Conservation (phyloP, 2,888 invertebrate genomes). For the Chamaedrilus cognettii region DNA sequence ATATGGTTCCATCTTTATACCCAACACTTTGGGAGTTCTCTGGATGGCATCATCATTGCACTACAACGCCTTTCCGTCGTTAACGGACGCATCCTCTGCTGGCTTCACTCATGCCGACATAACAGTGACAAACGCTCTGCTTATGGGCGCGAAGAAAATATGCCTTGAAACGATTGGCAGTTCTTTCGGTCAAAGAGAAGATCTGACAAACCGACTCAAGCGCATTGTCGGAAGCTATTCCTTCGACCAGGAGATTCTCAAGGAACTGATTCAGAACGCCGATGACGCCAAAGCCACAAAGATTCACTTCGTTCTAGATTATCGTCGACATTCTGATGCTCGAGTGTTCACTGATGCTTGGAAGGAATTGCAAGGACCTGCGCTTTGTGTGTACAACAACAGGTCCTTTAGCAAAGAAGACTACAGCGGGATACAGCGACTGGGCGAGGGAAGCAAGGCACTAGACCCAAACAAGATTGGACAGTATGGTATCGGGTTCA, state of each 20-base stretch:
- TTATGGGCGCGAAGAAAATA: too few species aligned
- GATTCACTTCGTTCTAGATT: constrained; percentile 48
- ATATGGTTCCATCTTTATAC: constrained; percentile 38
- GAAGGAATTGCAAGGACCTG: constrained; percentile 52
- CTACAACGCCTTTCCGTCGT: constrained; percentile 43
- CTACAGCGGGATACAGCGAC: constrained; percentile 49
- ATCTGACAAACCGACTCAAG: constrained; percentile 44
- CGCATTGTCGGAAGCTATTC: constrained; percentile 46
- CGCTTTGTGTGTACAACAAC: constrained; percentile 53
- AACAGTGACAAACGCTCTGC: constrained; percentile 33
- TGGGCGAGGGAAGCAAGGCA: constrained; percentile 52
- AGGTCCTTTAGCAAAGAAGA: constrained; percentile 46
- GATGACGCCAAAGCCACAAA: constrained; percentile 44
- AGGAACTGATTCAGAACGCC: constrained; percentile 47
- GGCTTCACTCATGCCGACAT: constrained; percentile 38
- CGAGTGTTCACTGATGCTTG: constrained; percentile 40
- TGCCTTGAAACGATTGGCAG: too few species aligned
- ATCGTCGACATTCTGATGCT: constrained; percentile 35
- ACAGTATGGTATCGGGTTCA: constrained; percentile 56
- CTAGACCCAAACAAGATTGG: constrained; percentile 50
- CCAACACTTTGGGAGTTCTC: constrained; percentile 40
- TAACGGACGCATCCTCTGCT: constrained; percentile 27
- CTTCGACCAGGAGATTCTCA: constrained; percentile 44
- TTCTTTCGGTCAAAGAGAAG: constrained; percentile 50
- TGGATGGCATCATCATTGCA: constrained; percentile 39